These are phyloP conservation scores for Danionella cerebrum DNA, from an alignment of 2,113 vertebrate genomes.

Conservation along the genomic window DNA sequence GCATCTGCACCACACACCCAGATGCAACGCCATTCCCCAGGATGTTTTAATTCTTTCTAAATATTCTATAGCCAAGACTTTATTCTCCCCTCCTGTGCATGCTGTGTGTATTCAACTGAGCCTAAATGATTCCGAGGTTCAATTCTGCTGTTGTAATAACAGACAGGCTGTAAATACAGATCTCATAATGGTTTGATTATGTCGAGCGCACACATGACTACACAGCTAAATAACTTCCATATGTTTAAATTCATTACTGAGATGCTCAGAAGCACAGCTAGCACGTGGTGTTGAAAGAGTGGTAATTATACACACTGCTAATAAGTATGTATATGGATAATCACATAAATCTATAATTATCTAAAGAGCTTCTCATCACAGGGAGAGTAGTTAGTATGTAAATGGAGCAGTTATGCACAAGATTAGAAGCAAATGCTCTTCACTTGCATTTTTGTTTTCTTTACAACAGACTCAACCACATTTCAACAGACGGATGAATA, in stretches of 20 bases:
- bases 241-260: conserved; percentile 4
- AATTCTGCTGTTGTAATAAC: neutral
- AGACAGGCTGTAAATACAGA: neutral
- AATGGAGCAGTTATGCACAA: conserved; percentile 10
- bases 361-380: conserved; percentile 29
- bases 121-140: neutral
- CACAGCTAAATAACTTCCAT: conserved; percentile 3
- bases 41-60: too few relatives aligned
- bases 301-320: conserved; percentile 31
- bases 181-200: neutral
- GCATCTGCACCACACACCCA: too few relatives aligned
- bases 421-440: neutral
- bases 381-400: conserved; percentile 24
- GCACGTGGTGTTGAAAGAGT: conserved; percentile 6
- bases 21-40: too few relatives aligned
- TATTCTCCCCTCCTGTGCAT: too few relatives aligned
- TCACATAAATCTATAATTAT: conserved; percentile 36
- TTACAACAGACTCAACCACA: neutral
- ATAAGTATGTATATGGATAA: conserved; percentile 39
- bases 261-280: neutral
- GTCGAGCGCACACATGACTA: neutral
- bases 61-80: too few relatives aligned
- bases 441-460: neutral
- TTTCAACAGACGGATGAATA: neutral
- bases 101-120: too few relatives aligned